Conservation (phyloP, 2,113 vertebrate species). For the Syrmaticus mikado region DNA sequence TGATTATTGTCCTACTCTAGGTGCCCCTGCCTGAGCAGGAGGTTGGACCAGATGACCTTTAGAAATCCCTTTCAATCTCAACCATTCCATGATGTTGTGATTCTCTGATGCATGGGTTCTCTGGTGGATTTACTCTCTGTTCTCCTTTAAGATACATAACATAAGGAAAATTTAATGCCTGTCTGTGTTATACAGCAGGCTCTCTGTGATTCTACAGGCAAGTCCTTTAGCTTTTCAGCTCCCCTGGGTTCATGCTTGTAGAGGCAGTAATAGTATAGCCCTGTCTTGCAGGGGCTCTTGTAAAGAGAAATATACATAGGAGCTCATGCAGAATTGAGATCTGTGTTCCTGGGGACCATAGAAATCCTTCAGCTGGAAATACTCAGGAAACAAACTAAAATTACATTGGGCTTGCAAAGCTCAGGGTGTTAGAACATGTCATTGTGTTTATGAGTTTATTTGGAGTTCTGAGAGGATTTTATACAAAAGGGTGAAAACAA, state of each 20-base stretch:
- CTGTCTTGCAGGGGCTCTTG: background rate
- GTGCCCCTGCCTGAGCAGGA: background rate
- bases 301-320: fast-evolving
- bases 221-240: background rate
- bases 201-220: fast-evolving
- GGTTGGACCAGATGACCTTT: background rate
- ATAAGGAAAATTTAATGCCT: background rate
- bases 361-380: slow-evolving; percentile 5
- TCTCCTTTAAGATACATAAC: background rate
- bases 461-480: background rate
- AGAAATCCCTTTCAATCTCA: background rate
- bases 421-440: background rate
- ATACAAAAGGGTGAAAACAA: background rate
- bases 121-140: background rate
- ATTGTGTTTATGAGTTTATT: background rate
- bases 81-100: background rate
- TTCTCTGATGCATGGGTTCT: background rate
- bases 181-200: background rate
- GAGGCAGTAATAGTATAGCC: background rate
- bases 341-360: background rate
- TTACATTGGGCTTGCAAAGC: background rate
- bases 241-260: background rate
- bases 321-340: background rate
- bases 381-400: background rate
- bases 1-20: background rate